Evolutionary conservation across 2,888 invertebrate species (phyloP).

Genomic region (Heliothis peltigera): DNA sequence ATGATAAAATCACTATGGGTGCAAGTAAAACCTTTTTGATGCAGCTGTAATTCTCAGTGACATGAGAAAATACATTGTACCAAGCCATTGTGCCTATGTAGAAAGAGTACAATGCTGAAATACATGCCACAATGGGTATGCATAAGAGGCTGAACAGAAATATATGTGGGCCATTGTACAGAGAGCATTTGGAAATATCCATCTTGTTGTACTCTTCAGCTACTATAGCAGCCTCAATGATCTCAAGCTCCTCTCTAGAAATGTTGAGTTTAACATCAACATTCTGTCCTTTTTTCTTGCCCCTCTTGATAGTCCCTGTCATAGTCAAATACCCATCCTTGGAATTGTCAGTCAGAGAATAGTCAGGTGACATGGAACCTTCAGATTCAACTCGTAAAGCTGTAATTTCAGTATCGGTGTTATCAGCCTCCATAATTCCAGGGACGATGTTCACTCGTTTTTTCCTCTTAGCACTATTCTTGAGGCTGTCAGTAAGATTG

Average conservation of each 20-base stretch:
- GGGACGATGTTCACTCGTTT: slow-evolving; percentile 92
- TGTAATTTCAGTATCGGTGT: slow-evolving; percentile 82
- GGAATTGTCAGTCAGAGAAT: slow-evolving; percentile 87
- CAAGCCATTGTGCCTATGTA: slow-evolving; percentile 94
- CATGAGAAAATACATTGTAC: slow-evolving; percentile 93
- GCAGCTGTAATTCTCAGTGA: slow-evolving; percentile 92
- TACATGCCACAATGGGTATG: slow-evolving; percentile 91
- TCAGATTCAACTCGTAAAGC: slow-evolving; percentile 83
- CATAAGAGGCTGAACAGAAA: slow-evolving; percentile 91
- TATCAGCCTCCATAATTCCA: slow-evolving; percentile 82
- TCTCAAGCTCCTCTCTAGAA: slow-evolving; percentile 92
- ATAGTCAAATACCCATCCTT: slow-evolving; percentile 91
- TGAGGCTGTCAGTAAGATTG: slow-evolving; percentile 82
- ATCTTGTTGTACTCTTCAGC: slow-evolving; percentile 90
- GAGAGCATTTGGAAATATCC: slow-evolving; percentile 89
- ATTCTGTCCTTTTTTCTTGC: slow-evolving; percentile 93
- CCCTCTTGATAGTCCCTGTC: slow-evolving; percentile 93
- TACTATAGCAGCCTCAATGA: slow-evolving; percentile 91
- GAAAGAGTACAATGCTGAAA: slow-evolving; percentile 92
- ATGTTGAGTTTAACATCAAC: slow-evolving; percentile 93
- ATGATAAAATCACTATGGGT: slow-evolving; percentile 92
- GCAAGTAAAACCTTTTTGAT: slow-evolving; percentile 91
- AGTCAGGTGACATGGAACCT: slow-evolving; percentile 88
- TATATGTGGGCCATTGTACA: slow-evolving; percentile 91
- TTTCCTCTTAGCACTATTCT: slow-evolving; percentile 87